Evolutionary conservation across 2,797 vertebrate species (phyloP).

Genomic region (Coranthus polyacanthus): DNA sequence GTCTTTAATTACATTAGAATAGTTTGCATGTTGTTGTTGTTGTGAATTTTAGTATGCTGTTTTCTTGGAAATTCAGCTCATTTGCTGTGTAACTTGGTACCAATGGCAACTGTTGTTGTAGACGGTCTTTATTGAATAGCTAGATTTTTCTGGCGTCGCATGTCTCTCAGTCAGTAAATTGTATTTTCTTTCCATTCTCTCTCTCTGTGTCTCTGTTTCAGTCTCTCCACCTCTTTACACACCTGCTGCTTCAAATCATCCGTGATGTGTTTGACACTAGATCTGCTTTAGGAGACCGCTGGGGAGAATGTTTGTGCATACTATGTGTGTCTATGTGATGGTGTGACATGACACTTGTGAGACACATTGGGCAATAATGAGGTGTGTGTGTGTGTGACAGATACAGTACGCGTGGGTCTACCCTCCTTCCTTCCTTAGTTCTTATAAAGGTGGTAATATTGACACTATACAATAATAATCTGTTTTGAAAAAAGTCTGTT

Average conservation of each 20-base stretch:
- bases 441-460: background rate
- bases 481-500: background rate
- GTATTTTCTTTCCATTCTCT: background rate
- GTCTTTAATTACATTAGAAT: constrained; percentile 53
- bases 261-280: constrained; percentile 41
- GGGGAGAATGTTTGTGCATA: constrained; percentile 12
- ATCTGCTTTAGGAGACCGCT: constrained; percentile 24
- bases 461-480: background rate
- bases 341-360: constrained; percentile 68
- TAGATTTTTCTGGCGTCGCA: too few species aligned
- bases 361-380: constrained; percentile 64
- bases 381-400: constrained; percentile 46
- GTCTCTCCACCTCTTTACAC: background rate
- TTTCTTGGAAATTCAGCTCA: constrained; percentile 14
- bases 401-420: constrained; percentile 34
- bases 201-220: background rate
- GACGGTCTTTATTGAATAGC: background rate
- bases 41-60: constrained; percentile 2
- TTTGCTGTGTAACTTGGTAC: background rate
- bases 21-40: constrained; percentile 30
- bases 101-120: background rate
- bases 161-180: too few species aligned
- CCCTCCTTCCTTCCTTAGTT: background rate
- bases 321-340: constrained; percentile 14
- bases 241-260: constrained; percentile 54